phyloP scores from a whole-genome alignment of 37 sponge, comb jelly and placozoan species.

The Crambe crambe region DNA sequence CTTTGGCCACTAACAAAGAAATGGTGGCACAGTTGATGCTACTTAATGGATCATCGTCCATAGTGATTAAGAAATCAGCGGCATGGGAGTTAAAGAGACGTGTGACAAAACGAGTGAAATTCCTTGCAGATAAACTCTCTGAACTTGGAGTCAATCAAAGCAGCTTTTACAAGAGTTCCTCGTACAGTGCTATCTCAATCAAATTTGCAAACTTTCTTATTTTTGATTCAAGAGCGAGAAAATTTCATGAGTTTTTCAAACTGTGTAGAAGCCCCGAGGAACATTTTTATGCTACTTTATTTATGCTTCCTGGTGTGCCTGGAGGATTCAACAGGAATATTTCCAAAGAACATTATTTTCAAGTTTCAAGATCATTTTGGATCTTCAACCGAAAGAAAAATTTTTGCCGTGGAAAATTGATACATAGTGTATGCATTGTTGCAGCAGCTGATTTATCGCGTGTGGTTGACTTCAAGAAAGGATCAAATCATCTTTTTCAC shows the following conservation, averaged over 20 bases:
- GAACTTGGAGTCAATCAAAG: background rate
- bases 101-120: no score
- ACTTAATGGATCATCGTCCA: background rate
- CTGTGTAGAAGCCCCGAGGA: background rate
- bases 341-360: background rate
- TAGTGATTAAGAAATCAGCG: no score
- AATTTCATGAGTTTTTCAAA: no score
- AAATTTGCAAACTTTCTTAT: slow-evolving; percentile 1
- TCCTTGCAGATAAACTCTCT: no score
- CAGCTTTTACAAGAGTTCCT: background rate
- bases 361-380: background rate
- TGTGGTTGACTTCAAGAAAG: background rate
- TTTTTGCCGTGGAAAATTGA: background rate
- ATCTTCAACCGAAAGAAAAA: background rate
- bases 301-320: background rate
- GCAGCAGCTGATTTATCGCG: background rate
- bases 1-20: slow-evolving; percentile 55
- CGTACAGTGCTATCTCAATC: background rate
- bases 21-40: slow-evolving; percentile 13
- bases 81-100: no score
- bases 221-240: background rate
- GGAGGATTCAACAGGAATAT: background rate
- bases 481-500: slow-evolving; percentile 19
- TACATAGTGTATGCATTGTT: slow-evolving; percentile 6
- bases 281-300: slow-evolving; percentile 19